Percentiles rank a stretch among this genome's conserved stretches.
phyloP scores from a whole-genome alignment of 1,140 invertebrate genomes.

The Drosophila pallidifrons region DNA sequence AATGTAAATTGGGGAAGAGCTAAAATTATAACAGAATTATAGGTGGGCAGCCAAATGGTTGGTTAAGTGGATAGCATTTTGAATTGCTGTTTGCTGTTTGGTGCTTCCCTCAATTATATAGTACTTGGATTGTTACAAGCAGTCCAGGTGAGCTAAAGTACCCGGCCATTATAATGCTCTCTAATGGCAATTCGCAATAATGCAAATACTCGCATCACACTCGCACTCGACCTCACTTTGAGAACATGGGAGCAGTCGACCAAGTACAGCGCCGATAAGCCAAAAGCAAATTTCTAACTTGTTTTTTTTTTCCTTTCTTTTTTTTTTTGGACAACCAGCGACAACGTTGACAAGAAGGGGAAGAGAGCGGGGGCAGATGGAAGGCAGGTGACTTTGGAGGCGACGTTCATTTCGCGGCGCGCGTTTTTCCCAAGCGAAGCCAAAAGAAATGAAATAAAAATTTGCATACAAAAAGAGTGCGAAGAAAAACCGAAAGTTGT shows the following conservation, averaged over 20 bases:
- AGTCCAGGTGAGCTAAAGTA: slow-evolving; percentile 41
- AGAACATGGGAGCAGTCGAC: slow-evolving; percentile 18
- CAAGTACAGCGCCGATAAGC: slow-evolving; percentile 53
- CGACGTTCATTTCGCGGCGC: slow-evolving; percentile 36
- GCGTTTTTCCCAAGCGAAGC: slow-evolving; percentile 34
- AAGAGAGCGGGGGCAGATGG: not conserved
- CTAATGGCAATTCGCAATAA: slow-evolving; percentile 48
- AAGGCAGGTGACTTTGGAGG: not conserved
- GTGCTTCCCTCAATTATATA: slow-evolving; percentile 15
- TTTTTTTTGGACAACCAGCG: slow-evolving; percentile 28
- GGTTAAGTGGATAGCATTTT: slow-evolving; percentile 16
- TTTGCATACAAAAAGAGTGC: slow-evolving; percentile 69
- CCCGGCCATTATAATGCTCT: slow-evolving; percentile 35
- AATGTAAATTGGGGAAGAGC: not conserved
- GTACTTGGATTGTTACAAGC: slow-evolving; percentile 32
- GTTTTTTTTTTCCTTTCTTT: slow-evolving; percentile 22
- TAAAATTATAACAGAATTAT: slow-evolving; percentile 20
- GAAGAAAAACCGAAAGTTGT: slow-evolving; percentile 45
- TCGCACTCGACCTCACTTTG: not conserved
- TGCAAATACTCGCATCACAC: slow-evolving; percentile 46
- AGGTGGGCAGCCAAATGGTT: slow-evolving; percentile 15
- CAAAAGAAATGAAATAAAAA: slow-evolving; percentile 59
- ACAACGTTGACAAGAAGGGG: slow-evolving; percentile 41
- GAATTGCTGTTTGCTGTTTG: not conserved
- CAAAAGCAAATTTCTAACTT: slow-evolving; percentile 52